Evolutionary conservation across 2,888 invertebrate species (phyloP), one percentile per base, ranked within the genome.

Genomic region (Cephus pulcher): DNA sequence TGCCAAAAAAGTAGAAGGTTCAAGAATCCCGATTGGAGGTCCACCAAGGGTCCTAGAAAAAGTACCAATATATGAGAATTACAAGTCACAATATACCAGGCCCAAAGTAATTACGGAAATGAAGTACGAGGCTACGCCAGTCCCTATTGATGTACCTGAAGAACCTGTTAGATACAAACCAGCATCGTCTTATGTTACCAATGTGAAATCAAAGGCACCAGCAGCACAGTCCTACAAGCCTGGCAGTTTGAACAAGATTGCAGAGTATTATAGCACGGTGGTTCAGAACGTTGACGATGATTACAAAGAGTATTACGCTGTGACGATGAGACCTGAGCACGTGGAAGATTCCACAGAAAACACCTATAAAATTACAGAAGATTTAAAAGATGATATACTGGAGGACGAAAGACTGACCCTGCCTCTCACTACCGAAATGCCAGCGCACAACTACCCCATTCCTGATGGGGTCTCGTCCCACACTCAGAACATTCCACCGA

Each of bases 1-100:
- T 89, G 93, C 81, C 90, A 93, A 86, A 90, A 92, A 82, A 83
- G 90, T 82, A 4, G 92, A 90, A 83, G 85, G 86, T 82, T 93
- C 87, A 82, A 89, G 87, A 56, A 12, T 73, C 34, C 73, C 23
- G 34, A 34, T 34, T 56, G 15, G 56, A 30, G 70, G 76, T 12
- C 81, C n/a, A 12, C 83, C 79, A 1, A 80, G 78, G 69, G 34
- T 77, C 34, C 56, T 34, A 6, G 12, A 33, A 23, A 32, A 75
- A 56, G 37, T 76, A 11, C 30, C 76, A 4, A 78, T 71, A 23
- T 80, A 84, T 77, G 79, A 84, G n/a, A 75, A 23, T 23, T 79
- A 68, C 23, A 85, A 82, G 34, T 76, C 75, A 6, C 77, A 80
- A n/a, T 84, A 85, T 32, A 81, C 84, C 0, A 82, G 86, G 34